Evolutionary conservation across 2,797 vertebrate species (phyloP).

Genomic region (Melanotaenia trifasciata): DNA sequence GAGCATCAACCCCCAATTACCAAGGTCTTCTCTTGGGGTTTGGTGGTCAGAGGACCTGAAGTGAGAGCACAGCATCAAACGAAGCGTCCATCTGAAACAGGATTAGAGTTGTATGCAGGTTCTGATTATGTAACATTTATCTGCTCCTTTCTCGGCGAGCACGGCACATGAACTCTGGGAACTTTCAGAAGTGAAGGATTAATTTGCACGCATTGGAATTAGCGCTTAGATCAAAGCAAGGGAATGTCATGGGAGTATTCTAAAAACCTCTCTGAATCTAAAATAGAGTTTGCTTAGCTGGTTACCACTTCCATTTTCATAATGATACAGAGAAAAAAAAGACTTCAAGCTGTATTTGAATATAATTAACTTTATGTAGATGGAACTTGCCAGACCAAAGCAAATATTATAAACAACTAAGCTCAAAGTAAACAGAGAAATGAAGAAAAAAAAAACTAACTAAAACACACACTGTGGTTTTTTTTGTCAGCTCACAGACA

Average conservation of each 20-base stretch:
- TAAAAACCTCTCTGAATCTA: constrained; percentile 61
- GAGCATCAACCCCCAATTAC: constrained; percentile 33
- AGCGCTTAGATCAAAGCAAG: constrained; percentile 77
- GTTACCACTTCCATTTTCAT: constrained; percentile 67
- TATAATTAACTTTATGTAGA: constrained; percentile 64
- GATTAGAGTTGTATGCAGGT: constrained; percentile 62
- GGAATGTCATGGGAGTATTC: constrained; percentile 65
- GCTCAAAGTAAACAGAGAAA: constrained; percentile 63
- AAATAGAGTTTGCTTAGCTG: constrained; percentile 63
- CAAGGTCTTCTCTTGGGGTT: constrained; percentile 26
- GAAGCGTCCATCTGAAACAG: constrained; percentile 62
- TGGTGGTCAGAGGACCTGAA: constrained; percentile 55
- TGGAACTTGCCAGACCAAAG: constrained; percentile 52
- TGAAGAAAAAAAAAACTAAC: constrained; percentile 39
- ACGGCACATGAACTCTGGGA: constrained; percentile 70
- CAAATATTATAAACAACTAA: constrained; percentile 40
- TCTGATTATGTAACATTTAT: constrained; percentile 76
- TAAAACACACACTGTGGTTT: constrained; percentile 55
- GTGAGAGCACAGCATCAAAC: constrained; percentile 72
- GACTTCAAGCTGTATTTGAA: constrained; percentile 46
- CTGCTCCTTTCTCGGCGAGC: constrained; percentile 68
- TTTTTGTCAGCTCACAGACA: constrained; percentile 29
- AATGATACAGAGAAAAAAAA: constrained; percentile 44
- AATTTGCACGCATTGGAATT: constrained; percentile 79
- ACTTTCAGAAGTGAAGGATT: constrained; percentile 77